Evolutionary conservation across 1,140 invertebrate genomes (phyloP), one percentile per base, ranked within the genome.

Genomic region (Anastatus disparis): DNA sequence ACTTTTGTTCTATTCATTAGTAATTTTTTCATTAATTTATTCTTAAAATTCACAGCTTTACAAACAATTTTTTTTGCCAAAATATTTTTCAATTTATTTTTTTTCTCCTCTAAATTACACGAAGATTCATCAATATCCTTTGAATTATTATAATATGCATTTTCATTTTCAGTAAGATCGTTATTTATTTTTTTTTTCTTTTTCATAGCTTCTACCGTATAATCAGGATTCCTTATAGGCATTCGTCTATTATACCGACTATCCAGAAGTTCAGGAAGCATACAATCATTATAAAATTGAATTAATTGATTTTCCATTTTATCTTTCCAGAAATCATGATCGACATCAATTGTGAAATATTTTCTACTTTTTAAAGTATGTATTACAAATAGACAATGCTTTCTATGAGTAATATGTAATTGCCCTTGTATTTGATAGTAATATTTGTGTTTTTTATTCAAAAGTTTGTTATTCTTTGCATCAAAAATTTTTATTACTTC

Each of bases 241-340:
- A 78, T 75, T 65, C 58, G 53, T 73, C 77, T 70, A 15, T 72
- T 70, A 26, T 63, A 38, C 6, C 79, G 62, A 48, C 79, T 75
- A 59, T 85, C 81, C 2, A 84, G 42, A 8, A 81, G 77, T 77
- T 82, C 81, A 1, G 78, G 77, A n/a, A 81, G 42, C 24, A 84
- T 26, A 55, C 78, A 81, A 9, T 79, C 65, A 8, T 50, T 62
- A 61, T 80, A 81, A 72, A 83, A 83, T 13, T n/a, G 24, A 7
- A 12, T 63, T 17, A 84, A 65, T 20, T 74, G 46, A n/a, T 62
- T 35, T 31, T 70, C 9, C 71, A 76, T 73, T n/a, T 74, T 50
- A 26, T 44, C 17, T 12, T 70, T 15, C 73, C 73, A 74, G 50
- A 76, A 76, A 2, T n/a, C 9, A 9, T 72, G 62, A 52, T 76